A percentile compares a stretch with the other conserved stretches of the same genome.
These are phyloP conservation scores for Aegypius monachus DNA, from an alignment of 2,113 vertebrate genomes.

Conservation along the genomic window DNA sequence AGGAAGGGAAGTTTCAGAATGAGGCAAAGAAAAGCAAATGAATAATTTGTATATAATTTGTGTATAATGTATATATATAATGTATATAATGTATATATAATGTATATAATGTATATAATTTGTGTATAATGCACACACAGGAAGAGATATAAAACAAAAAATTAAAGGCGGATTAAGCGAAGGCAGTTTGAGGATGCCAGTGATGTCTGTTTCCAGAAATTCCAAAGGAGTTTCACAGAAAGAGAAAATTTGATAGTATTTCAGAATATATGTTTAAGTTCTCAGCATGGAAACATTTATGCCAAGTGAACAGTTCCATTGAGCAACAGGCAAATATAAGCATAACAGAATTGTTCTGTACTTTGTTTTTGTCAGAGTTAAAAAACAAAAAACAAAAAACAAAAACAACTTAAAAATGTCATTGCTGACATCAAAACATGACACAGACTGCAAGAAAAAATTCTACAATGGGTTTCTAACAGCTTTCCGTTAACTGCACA, in stretches of 20 bases:
- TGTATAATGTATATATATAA: no score
- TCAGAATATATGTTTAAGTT: not conserved
- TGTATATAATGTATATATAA: no score
- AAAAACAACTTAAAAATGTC: not conserved
- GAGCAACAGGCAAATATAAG: not conserved
- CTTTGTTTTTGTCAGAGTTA: not conserved
- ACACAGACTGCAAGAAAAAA: not conserved
- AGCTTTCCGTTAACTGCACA: not conserved
- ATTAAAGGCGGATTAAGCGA: not conserved
- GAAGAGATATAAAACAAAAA: not conserved
- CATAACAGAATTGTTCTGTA: not conserved
- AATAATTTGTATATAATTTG: no score
- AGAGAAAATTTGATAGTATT: not conserved
- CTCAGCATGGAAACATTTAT: not conserved
- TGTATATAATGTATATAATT: no score
- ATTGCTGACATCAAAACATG: not conserved
- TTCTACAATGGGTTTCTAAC: not conserved
- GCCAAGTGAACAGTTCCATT: not conserved
- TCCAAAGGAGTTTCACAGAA: not conserved
- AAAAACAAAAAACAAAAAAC: not conserved
- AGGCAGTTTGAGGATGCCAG: fast-evolving
- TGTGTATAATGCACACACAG: no score
- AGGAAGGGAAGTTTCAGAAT: not conserved
- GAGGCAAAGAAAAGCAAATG: not conserved
- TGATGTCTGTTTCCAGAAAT: not conserved